These are phyloP conservation scores for Anisognathus igniventris DNA, from an alignment of 2,797 vertebrate species.

Conservation along the genomic window DNA sequence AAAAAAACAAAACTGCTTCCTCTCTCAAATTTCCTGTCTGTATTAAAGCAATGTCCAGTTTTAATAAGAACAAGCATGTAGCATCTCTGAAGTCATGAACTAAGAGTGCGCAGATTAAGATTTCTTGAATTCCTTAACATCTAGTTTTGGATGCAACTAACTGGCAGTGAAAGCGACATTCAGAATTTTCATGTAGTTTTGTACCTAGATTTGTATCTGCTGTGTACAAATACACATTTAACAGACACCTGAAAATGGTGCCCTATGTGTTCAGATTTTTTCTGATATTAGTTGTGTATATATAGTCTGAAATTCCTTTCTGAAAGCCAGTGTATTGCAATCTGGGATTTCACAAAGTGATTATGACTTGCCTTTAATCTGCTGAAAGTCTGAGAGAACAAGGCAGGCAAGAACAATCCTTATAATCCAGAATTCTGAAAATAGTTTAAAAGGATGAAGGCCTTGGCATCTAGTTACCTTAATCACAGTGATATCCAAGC, in stretches of 20 bases:
- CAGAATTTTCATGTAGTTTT: background rate
- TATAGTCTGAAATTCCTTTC: background rate
- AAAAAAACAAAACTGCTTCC: background rate
- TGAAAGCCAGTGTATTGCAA: background rate
- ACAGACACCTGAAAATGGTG: background rate
- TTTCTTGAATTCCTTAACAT: background rate
- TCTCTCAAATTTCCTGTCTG: background rate
- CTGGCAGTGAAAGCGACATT: background rate
- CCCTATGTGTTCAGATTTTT: background rate
- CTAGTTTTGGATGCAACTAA: background rate
- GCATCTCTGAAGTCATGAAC: background rate
- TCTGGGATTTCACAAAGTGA: background rate
- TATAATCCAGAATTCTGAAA: background rate
- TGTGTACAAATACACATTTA: background rate
- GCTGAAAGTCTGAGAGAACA: background rate
- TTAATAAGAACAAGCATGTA: background rate
- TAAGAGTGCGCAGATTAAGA: background rate
- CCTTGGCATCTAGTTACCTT: background rate
- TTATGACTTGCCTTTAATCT: background rate
- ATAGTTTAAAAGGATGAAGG: background rate
- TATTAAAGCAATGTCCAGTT: background rate
- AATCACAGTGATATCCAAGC: background rate
- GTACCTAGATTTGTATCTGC: background rate
- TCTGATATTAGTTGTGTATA: background rate
- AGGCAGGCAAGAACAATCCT: background rate